Evolutionary conservation across 1,140 invertebrate species (phyloP).

Genomic region (Daktulosphaira vitifoliae): DNA sequence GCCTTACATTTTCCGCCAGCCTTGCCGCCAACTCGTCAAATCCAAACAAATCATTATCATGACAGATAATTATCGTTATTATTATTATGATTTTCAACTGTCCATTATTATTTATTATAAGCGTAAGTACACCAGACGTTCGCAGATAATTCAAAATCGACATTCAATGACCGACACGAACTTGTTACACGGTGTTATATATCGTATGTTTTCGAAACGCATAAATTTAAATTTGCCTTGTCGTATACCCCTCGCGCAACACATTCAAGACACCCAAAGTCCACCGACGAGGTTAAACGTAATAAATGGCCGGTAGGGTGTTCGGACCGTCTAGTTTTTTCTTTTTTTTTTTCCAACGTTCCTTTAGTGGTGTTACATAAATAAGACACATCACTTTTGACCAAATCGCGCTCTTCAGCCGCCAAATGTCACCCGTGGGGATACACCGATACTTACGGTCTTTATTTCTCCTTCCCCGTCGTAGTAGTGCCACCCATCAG

Average conservation of each 20-base stretch:
- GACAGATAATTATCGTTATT: too few species aligned
- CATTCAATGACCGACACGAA: too few species aligned
- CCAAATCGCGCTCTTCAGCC: slow-evolving; percentile 30
- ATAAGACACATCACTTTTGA: slow-evolving; percentile 33
- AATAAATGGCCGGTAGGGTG: slow-evolving; percentile 31
- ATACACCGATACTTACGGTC: slow-evolving; percentile 23
- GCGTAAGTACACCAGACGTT: too few species aligned
- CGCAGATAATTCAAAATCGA: too few species aligned
- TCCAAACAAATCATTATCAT: too few species aligned
- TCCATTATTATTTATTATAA: too few species aligned
- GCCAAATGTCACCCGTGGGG: slow-evolving; percentile 30
- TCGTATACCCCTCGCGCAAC: background rate
- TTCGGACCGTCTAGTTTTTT: slow-evolving; percentile 2
- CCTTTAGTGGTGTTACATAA: slow-evolving; percentile 24
- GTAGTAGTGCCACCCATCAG: too few species aligned
- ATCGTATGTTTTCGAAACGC: background rate
- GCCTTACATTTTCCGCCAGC: too few species aligned
- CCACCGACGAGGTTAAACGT: slow-evolving; percentile 30
- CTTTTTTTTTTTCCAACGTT: slow-evolving; percentile 18
- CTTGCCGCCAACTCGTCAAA: too few species aligned
- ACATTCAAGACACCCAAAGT: background rate
- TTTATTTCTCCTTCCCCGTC: slow-evolving; percentile 5
- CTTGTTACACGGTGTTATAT: too few species aligned
- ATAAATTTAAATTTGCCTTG: slow-evolving; percentile 27
- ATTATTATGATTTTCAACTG: too few species aligned